These are phyloP conservation scores for Procambarus clarkii DNA, from an alignment of 1,140 invertebrate genomes.

Conservation along the genomic window DNA sequence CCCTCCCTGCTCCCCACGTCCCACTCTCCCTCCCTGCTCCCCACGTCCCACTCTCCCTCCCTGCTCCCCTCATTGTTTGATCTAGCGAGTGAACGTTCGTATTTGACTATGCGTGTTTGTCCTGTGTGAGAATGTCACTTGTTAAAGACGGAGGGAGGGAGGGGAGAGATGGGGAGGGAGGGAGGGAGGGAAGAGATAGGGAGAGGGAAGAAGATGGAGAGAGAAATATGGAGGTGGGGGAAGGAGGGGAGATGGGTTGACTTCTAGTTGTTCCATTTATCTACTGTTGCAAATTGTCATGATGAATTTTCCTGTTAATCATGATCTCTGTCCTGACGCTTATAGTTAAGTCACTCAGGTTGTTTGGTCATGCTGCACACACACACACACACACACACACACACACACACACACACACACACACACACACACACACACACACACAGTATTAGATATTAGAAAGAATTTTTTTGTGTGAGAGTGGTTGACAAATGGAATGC, in stretches of 20 bases:
- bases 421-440: too few relatives aligned
- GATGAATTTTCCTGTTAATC: too few relatives aligned
- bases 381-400: too few relatives aligned
- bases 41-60: background rate
- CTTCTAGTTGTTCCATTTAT: too few relatives aligned
- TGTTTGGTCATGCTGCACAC: too few relatives aligned
- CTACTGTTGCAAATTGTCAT: too few relatives aligned
- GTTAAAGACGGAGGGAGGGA: conserved; percentile 22
- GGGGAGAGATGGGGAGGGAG: background rate
- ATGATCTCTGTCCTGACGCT: too few relatives aligned
- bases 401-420: too few relatives aligned
- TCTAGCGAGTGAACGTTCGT: background rate
- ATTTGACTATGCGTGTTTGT: conserved; percentile 23
- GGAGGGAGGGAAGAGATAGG: background rate
- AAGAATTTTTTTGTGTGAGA: too few relatives aligned
- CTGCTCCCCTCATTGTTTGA: background rate
- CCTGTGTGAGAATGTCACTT: conserved; percentile 22
- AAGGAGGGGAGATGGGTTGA: background rate
- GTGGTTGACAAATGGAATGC: too few relatives aligned
- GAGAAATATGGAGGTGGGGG: background rate
- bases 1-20: background rate
- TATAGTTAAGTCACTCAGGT: too few relatives aligned
- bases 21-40: background rate
- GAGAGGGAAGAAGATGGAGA: background rate
- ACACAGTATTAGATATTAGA: too few relatives aligned